Base-by-base conservation (phyloP, 2,113 vertebrate genomes). In the Eubucco bourcierii region DNA sequence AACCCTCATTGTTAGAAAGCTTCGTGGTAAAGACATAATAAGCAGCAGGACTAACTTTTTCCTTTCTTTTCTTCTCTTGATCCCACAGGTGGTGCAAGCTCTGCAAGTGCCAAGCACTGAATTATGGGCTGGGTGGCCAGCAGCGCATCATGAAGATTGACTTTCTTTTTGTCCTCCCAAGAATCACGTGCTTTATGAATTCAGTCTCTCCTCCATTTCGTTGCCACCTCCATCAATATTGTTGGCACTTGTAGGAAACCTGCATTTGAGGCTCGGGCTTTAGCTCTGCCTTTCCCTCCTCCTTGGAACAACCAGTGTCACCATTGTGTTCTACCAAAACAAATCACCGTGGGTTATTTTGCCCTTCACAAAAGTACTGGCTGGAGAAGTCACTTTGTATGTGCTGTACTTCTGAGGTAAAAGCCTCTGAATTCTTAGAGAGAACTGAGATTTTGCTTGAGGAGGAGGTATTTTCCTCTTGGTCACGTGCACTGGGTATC, bases 111-210 rank as follows among this genome's bases (percentile, higher is more conserved):
- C 78, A 94, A 93, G 68, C 84, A 85, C 87, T 94, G 77, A 97
- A 91, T 91, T 78, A 95, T 94, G 95, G 80, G 63, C 93, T 93
- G 90, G 80, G 50, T 78, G 87, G 78, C 81, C 84, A 91, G 74
- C 58, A 84, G 56, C 82, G 39, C 97, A 97, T 91, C 97, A 98
- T 98, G 98, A 97, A 92, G 96, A 96, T 90, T 97, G 97, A 96
- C 63, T 79, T 93, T 71, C 47, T 71, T 80, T 91, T 90, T 12
- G 46, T 55, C 81, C 66, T 91, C 33, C 85, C 12, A 31, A 65
- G 68, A 93, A 91, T 96, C 60, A 72, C 14, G 16, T 82, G 81
- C 79, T 77, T 77, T 94, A 95, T 95, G 94, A 95, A 93, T 91
- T 97, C 58, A 67, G 70, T 47, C 6, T 63, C 58, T 88, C 19